Percentiles rank a stretch among this genome's conserved stretches.
Evolutionary conservation across 1,140 invertebrate genomes (phyloP).

Genomic region (Macrotrachela quadricornifera): DNA sequence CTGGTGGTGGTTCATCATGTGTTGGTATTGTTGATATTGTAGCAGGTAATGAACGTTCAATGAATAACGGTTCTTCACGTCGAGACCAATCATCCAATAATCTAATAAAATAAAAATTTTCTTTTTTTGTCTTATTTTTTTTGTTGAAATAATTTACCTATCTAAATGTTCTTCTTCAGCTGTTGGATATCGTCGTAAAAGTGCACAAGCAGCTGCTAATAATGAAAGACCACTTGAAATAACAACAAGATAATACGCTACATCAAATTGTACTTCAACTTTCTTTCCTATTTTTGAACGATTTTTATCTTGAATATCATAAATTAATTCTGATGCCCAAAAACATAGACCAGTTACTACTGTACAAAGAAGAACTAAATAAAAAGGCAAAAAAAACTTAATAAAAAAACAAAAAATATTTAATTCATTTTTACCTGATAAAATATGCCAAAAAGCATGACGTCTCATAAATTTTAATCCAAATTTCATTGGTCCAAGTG

Average conservation of each 20-base stretch:
- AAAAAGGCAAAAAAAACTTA: too few species aligned
- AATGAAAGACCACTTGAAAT: slow-evolving; percentile 3
- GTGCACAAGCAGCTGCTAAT: slow-evolving; percentile 5
- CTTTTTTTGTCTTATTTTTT: too few species aligned
- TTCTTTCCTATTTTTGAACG: slow-evolving; percentile 7
- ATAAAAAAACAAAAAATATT: too few species aligned
- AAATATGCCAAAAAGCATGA: slow-evolving; percentile 6
- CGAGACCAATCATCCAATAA: neutral
- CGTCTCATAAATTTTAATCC: slow-evolving; percentile 5
- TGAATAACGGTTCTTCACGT: slow-evolving; percentile 1
- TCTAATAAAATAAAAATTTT: too few species aligned
- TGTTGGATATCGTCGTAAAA: slow-evolving; percentile 3
- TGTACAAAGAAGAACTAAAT: slow-evolving; percentile 2
- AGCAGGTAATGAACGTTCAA: slow-evolving; percentile 7
- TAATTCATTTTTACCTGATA: neutral
- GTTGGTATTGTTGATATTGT: too few species aligned
- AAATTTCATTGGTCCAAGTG: slow-evolving; percentile 5
- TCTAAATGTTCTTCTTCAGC: slow-evolving; percentile 8
- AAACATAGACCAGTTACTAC: slow-evolving; percentile 7
- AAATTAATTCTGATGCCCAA: slow-evolving; percentile 7
- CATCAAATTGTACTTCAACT: slow-evolving; percentile 6
- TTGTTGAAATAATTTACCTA: neutral
- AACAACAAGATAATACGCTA: slow-evolving; percentile 6
- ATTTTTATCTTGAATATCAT: slow-evolving; percentile 4
- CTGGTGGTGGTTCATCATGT: too few species aligned